Evolutionary conservation across 2,113 vertebrate genomes (phyloP).

Genomic region (Oncorhynchus clarkii): DNA sequence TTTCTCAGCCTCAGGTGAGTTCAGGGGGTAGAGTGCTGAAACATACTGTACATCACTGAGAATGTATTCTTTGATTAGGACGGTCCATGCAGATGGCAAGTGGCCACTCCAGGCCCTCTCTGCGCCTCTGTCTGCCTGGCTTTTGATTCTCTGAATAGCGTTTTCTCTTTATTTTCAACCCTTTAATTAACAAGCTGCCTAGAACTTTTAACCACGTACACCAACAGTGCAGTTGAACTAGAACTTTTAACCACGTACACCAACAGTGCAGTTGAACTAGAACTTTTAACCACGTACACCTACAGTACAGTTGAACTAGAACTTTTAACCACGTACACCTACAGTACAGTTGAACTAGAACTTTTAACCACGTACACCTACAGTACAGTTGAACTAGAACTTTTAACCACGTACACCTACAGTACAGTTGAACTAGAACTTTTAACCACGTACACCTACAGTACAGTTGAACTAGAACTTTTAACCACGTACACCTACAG

Average conservation of each 20-base stretch:
- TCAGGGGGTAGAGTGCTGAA: background rate
- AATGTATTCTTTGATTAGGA: slow-evolving; percentile 1
- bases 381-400: background rate
- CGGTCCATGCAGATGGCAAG: background rate
- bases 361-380: background rate
- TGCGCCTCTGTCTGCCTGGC: background rate
- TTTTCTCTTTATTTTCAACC: background rate
- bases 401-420: background rate
- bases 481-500: background rate
- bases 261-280: background rate
- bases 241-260: no score
- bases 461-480: no score
- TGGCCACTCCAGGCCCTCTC: background rate
- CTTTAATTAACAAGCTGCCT: background rate
- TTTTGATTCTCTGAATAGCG: background rate
- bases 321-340: background rate
- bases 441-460: background rate
- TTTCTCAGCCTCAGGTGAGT: slow-evolving; percentile 6
- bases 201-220: background rate
- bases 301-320: background rate
- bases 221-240: no score
- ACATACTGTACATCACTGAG: background rate
- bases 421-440: no score
- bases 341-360: background rate
- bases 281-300: background rate